Conservation (phyloP, 2,888 invertebrate genomes). For the Caenorhabditis becei region DNA sequence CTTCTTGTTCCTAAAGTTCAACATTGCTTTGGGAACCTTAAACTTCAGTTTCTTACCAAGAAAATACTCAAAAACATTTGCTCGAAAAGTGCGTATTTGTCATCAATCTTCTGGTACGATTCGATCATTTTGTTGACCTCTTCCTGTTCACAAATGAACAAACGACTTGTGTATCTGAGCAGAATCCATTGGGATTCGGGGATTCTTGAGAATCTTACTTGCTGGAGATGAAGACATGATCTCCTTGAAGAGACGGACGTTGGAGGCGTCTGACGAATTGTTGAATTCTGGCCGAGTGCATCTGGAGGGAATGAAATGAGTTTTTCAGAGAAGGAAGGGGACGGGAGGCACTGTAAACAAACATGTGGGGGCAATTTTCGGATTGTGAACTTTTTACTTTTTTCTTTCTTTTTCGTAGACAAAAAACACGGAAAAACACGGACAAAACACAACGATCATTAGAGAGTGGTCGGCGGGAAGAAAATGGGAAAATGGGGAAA, state of each 20-base stretch:
- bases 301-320: too few relatives aligned
- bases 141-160: constrained; percentile 76
- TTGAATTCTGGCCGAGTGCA: constrained; percentile 61
- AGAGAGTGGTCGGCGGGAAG: constrained; percentile 3
- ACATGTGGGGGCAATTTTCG: constrained; percentile 33
- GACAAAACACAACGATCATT: not conserved
- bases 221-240: constrained; percentile 61
- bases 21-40: too few relatives aligned
- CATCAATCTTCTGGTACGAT: constrained; percentile 74
- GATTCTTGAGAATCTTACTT: constrained; percentile 32
- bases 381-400: constrained; percentile 26
- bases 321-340: not conserved
- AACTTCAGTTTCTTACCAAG: too few relatives aligned
- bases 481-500: not conserved
- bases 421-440: constrained; percentile 15
- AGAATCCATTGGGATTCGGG: too few relatives aligned
- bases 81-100: constrained; percentile 78
- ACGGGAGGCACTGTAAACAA: constrained; percentile 30
- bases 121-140: constrained; percentile 74
- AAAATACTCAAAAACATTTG: constrained; percentile 77
- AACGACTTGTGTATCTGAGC: constrained; percentile 74
- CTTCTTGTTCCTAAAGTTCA: constrained; percentile 75
- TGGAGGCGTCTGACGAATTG: constrained; percentile 60
- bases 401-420: constrained; percentile 3
- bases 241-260: constrained; percentile 51